These are phyloP conservation scores for Trachelus stipa DNA, from an alignment of 2,888 invertebrate genomes.

Conservation along the genomic window DNA sequence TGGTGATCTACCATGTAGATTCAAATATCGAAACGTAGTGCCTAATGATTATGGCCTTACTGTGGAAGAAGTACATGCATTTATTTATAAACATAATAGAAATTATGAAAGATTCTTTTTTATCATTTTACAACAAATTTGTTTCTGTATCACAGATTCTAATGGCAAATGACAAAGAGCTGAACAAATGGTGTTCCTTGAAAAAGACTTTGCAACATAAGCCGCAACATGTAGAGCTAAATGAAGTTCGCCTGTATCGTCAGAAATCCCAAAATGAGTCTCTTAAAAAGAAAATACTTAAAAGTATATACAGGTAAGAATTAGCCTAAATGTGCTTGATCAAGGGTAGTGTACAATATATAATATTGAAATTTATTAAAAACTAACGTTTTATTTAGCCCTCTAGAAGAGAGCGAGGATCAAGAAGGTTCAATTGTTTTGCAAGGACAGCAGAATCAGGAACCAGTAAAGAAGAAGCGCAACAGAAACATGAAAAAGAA, in stretches of 20 bases:
- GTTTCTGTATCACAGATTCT: conserved; percentile 77
- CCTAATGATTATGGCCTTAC: conserved; percentile 93
- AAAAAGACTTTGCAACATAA: conserved; percentile 87
- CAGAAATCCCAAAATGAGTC: conserved; percentile 79
- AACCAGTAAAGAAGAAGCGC: conserved; percentile 57
- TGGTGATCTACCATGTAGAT: conserved; percentile 90
- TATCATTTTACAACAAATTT: conserved; percentile 21
- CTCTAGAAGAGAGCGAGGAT: conserved; percentile 34
- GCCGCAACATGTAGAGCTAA: conserved; percentile 81
- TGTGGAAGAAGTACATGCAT: conserved; percentile 82
- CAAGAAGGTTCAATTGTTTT: conserved; percentile 59
- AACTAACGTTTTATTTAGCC: conserved; percentile 21
- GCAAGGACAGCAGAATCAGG: conserved; percentile 47
- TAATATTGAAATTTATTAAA: neutral
- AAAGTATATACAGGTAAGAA: conserved; percentile 77
- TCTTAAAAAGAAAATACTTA: conserved; percentile 83
- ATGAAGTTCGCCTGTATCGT: conserved; percentile 81
- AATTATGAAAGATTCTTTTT: neutral
- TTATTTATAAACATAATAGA: neutral
- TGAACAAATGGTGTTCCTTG: conserved; percentile 95
- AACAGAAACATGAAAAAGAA: conserved; percentile 63
- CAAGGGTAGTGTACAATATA: conserved; percentile 34
- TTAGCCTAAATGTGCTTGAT: conserved; percentile 22
- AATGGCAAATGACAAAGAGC: conserved; percentile 89
- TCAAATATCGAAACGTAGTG: conserved; percentile 90